Evolutionary conservation across 1,140 invertebrate species (phyloP), one percentile per base, ranked within the genome.

Genomic region (Pachypeltis micranthus): DNA sequence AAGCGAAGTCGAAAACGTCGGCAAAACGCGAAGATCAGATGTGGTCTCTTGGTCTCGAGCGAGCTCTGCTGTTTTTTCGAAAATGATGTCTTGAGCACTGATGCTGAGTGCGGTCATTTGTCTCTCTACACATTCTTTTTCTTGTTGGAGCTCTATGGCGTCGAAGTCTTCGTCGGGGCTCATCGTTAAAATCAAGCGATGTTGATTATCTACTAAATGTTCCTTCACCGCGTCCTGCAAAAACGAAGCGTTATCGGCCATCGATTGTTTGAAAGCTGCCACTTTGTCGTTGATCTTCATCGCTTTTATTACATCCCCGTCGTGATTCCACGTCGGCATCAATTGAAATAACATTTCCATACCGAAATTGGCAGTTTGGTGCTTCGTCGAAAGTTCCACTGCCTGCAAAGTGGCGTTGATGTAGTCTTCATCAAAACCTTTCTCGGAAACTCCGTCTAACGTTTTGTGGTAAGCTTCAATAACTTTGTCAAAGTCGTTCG

Each of bases 301-400:
- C 44, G 81, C 78, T 63, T 81, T 72, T 1, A 91, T 72, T 16
- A 92, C 77, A 69, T 91, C 80, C 0, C 87, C 89, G 72, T 87
- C 84, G 72, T 96, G 91, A 75, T 93, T 96, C 91, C 91, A 96
- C 2, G 87, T 68, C 0, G 89, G 81, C 51, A 84, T 83, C 0
- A 94, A 69, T 67, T 81, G 83, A 71, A 93, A 87, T 0, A 90
- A 72, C 26, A 95, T 70, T 69, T 84, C 81, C 1, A 96, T 77
- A 0, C 93, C 94, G 78, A 96, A 96, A 74, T 89, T 90, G 0
- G 85, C 81, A 1, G 83, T 83, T 72, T 95, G 89, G 74, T 96
- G 91, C 72, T 95, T 96, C 0, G 87, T 77, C 1, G 80, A 75
- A 2, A 97, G 70, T 74, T 97, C 93, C 68, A 94, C 85, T 34